phyloP scores from a whole-genome alignment of 1,140 invertebrate genomes.

The Mya arenaria region DNA sequence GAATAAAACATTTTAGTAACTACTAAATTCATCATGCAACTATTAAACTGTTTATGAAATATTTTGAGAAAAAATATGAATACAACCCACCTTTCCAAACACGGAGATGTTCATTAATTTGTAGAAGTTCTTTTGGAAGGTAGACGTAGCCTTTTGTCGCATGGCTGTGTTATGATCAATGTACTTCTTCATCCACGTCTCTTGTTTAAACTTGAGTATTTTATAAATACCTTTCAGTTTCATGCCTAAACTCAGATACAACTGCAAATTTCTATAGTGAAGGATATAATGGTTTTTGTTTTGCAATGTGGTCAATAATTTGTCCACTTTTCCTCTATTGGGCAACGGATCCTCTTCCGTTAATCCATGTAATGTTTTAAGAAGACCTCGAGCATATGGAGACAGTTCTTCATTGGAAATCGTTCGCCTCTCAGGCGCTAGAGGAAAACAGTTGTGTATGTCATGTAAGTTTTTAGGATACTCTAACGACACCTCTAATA shows the following conservation, averaged over 20 bases:
- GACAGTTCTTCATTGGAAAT: constrained; percentile 35
- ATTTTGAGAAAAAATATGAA: too few species aligned
- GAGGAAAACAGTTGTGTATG: constrained; percentile 82
- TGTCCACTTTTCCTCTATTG: too few species aligned
- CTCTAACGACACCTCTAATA: constrained; percentile 81
- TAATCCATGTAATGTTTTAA: too few species aligned
- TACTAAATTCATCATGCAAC: not conserved
- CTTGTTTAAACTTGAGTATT: not conserved
- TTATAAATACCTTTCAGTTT: not conserved
- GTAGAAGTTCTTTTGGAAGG: constrained; percentile 81
- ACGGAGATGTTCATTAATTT: constrained; percentile 81
- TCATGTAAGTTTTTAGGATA: constrained; percentile 82
- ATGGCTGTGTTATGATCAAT: constrained; percentile 52
- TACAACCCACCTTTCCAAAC: constrained; percentile 63
- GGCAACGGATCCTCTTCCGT: too few species aligned
- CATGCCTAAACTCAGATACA: not conserved
- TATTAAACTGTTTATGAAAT: too few species aligned
- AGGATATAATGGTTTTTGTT: constrained; percentile 46
- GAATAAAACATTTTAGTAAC: not conserved
- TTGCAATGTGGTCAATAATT: not conserved
- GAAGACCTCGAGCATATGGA: constrained; percentile 12
- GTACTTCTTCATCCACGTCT: constrained; percentile 47
- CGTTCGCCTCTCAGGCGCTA: constrained; percentile 76
- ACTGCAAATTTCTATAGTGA: constrained; percentile 55
- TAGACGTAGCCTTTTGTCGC: constrained; percentile 74